phyloP scores from a whole-genome alignment of 2,888 invertebrate species.

The Leucophenga montana region DNA sequence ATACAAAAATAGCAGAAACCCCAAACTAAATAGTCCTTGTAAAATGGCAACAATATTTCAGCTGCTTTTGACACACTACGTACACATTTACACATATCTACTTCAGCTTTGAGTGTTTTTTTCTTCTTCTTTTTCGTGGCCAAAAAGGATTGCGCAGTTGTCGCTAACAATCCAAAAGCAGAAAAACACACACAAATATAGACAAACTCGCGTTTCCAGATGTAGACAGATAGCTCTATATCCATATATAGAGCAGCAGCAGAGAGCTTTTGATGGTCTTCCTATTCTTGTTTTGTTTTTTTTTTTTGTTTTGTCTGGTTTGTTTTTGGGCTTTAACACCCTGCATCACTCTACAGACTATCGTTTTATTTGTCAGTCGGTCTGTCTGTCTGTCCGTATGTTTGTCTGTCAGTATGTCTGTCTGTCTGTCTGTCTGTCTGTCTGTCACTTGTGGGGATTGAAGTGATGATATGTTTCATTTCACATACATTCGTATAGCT shows the following conservation, averaged over 20 bases:
- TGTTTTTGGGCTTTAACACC: background rate
- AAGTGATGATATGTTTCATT: constrained; percentile 68
- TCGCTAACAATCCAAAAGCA: constrained; percentile 63
- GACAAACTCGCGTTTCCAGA: background rate
- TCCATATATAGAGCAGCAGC: constrained; percentile 12
- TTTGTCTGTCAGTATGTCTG: constrained; percentile 28
- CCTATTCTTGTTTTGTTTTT: background rate
- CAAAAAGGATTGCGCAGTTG: constrained; percentile 66
- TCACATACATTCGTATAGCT: constrained; percentile 50
- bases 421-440: constrained; percentile 27
- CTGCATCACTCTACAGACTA: no score
- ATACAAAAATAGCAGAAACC: background rate
- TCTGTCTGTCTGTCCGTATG: constrained; percentile 29
- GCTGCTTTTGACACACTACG: constrained; percentile 47
- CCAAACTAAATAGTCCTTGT: constrained; percentile 21
- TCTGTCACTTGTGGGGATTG: constrained; percentile 42
- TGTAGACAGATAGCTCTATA: no score
- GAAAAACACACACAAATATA: constrained; percentile 28
- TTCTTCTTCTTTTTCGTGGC: constrained; percentile 36
- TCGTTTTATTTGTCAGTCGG: background rate
- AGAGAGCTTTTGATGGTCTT: constrained; percentile 28
- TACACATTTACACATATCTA: constrained; percentile 26
- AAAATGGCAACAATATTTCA: constrained; percentile 32
- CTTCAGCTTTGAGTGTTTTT: constrained; percentile 16
- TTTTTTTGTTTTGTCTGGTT: background rate